Evolutionary conservation across 1,140 invertebrate species (phyloP).

Genomic region (Hyles euphorbiae): DNA sequence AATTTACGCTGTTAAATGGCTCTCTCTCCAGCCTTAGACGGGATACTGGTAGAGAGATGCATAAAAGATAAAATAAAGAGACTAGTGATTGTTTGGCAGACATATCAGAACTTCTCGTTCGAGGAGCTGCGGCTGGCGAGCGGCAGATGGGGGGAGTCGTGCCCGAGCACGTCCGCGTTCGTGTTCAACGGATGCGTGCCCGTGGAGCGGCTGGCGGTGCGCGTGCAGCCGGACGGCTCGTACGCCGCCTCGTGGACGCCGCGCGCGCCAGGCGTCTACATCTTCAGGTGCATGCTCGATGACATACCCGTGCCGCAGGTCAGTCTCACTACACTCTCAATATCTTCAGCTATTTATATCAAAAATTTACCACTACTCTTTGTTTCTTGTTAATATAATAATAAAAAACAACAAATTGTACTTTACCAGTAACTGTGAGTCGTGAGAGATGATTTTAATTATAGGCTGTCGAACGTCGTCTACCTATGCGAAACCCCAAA

Average conservation of each 20-base stretch:
- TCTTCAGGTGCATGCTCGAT: conserved; percentile 91
- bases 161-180: conserved; percentile 35
- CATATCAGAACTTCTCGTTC: conserved; percentile 96
- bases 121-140: conserved; percentile 93
- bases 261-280: conserved; percentile 90
- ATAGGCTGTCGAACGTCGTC: too few species aligned
- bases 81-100: conserved; percentile 57
- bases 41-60: too few species aligned
- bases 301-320: conserved; percentile 90
- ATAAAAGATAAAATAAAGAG: too few species aligned
- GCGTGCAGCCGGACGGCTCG: conserved; percentile 89
- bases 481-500: too few species aligned
- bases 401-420: too few species aligned
- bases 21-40: too few species aligned
- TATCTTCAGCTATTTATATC: too few species aligned
- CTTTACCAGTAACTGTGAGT: too few species aligned
- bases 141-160: conserved; percentile 45
- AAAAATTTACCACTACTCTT: too few species aligned
- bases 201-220: conserved; percentile 88
- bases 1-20: too few species aligned
- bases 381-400: too few species aligned
- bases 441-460: too few species aligned
- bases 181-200: conserved; percentile 77
- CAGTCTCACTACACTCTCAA: conserved; percentile 1
- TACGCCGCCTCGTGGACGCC: conserved; percentile 96